These are phyloP conservation scores for Chaenocephalus aceratus DNA, from an alignment of 2,113 vertebrate genomes.

Conservation along the genomic window DNA sequence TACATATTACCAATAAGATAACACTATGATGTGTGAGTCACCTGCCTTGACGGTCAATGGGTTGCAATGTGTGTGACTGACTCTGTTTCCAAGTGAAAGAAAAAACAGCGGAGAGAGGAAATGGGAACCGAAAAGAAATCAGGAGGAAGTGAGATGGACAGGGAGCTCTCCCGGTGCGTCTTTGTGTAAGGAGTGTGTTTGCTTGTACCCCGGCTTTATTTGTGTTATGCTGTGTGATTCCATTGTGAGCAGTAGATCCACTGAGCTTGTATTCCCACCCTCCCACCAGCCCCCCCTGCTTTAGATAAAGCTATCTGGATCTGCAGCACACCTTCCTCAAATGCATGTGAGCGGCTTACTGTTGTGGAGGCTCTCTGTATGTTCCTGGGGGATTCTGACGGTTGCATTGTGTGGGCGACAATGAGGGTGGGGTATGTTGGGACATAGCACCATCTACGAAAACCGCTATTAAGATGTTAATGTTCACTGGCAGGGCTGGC, in stretches of 20 bases:
- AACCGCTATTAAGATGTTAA: constrained; percentile 63
- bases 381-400: constrained; percentile 64
- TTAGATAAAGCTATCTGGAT: constrained; percentile 77
- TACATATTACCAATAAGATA: neutral
- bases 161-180: constrained; percentile 39
- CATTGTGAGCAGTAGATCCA: constrained; percentile 71
- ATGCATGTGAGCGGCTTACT: constrained; percentile 66
- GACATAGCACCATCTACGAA: constrained; percentile 52
- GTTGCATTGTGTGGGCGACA: constrained; percentile 69
- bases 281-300: constrained; percentile 48
- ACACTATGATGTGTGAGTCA: constrained; percentile 8
- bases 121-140: constrained; percentile 52
- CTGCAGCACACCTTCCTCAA: constrained; percentile 62
- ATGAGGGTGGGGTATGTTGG: constrained; percentile 60
- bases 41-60: neutral
- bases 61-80: constrained; percentile 18
- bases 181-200: constrained; percentile 54
- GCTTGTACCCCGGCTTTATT: constrained; percentile 74
- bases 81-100: constrained; percentile 18
- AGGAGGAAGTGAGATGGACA: constrained; percentile 57
- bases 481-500: constrained; percentile 27
- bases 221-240: constrained; percentile 77
- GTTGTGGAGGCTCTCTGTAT: constrained; percentile 48
- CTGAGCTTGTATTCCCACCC: constrained; percentile 67
- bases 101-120: constrained; percentile 39